These are phyloP conservation scores for Aphidius ervi DNA, from an alignment of 1,140 invertebrate species.

Conservation along the genomic window DNA sequence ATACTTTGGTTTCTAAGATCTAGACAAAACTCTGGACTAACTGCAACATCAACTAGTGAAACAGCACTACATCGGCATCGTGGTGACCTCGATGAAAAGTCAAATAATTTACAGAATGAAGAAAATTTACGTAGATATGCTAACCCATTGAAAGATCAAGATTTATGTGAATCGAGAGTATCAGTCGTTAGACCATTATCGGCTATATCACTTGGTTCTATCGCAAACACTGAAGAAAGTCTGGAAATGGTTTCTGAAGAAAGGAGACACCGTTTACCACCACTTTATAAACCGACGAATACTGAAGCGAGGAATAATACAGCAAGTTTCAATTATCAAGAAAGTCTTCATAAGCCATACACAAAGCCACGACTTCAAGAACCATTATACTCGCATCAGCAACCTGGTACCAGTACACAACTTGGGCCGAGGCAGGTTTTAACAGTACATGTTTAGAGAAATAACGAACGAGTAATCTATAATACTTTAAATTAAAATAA, in stretches of 20 bases:
- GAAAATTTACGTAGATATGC: constrained; percentile 75
- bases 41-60: constrained; percentile 53
- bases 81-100: constrained; percentile 72
- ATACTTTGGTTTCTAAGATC: constrained; percentile 45
- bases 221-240: constrained; percentile 55
- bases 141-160: constrained; percentile 59
- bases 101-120: constrained; percentile 85
- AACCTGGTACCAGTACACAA: constrained; percentile 47
- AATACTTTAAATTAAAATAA: too few relatives aligned
- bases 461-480: too few relatives aligned
- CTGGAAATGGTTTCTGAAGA: constrained; percentile 62
- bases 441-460: constrained; percentile 54
- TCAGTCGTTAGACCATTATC: constrained; percentile 61
- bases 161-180: constrained; percentile 53
- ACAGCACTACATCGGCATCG: constrained; percentile 61
- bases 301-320: constrained; percentile 74
- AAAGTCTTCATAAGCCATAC: constrained; percentile 69
- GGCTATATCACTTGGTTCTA: constrained; percentile 43
- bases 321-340: constrained; percentile 66
- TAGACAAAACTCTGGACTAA: constrained; percentile 45
- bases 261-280: constrained; percentile 57
- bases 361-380: constrained; percentile 65
- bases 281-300: constrained; percentile 55
- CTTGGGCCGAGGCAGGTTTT: constrained; percentile 53
- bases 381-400: constrained; percentile 40